Evolutionary conservation across 1,140 invertebrate genomes (phyloP), one percentile per base, ranked within the genome.

Genomic region (Lucilia sericata): DNA sequence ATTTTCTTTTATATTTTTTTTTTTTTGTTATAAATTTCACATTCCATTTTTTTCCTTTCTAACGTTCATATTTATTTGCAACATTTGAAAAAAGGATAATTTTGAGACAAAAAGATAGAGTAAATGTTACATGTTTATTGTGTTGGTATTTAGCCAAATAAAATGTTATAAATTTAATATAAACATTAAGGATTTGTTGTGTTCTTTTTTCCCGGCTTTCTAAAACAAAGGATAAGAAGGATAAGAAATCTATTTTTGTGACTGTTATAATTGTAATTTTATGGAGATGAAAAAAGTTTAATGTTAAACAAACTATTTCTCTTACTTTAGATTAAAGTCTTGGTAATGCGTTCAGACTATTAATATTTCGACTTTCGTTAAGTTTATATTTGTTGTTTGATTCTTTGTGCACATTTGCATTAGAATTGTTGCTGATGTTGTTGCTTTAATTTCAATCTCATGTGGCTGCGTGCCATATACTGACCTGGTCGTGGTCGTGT

Each of bases 391-490:
- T 60, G 5, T 60, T 60, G 0, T 60, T 10, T 60, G 5, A 12
- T 60, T 60, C 14, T 60, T 60, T 60, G 13, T 7, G 55, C 55
- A 60, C 55, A 60, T 60, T 60, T 60, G 14, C 55, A 60, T 60
- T 60, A n/a, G 14, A 60, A 17, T 60, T 60, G 55, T 60, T 70
- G 60, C 42, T 36, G 36, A 76, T 76, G 74, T 42, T 76, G 25
- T 36, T 42, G 51, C 4, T 55, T 55, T 55, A 49, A 55, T 70
- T 70, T 70, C 0, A 19, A 21, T 70, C n/a, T 21, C 65, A 70
- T 80, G 76, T 80, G 76, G 76, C 76, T 80, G 47, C 42, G 76
- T 80, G 76, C 76, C 76, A 80, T 78, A 42, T 70, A 21, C 65
- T 70, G 60, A 70, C 65, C 65, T 25, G 19, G n/a, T 12, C 25